Conservation (phyloP, 2,113 vertebrate species). For the Hyaena hyaena region DNA sequence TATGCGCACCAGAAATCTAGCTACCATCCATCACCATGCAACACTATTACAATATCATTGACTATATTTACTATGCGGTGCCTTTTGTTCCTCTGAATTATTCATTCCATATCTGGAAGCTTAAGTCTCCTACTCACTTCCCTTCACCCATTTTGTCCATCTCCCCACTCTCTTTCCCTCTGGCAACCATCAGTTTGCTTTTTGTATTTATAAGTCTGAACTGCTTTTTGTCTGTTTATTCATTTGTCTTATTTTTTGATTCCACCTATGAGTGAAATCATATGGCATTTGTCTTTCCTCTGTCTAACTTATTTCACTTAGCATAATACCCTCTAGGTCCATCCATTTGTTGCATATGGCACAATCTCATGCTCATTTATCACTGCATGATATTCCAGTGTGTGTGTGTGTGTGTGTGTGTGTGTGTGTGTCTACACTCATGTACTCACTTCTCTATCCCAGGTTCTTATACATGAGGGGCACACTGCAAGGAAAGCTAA, state of each 20-base stretch:
- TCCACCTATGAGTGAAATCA: not conserved
- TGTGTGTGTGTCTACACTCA: rapidly evolving
- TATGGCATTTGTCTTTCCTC: not conserved
- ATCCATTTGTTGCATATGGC: not conserved
- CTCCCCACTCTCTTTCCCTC: not conserved
- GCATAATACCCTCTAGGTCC: not conserved
- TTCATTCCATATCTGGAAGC: not conserved
- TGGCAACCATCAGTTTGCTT: not conserved
- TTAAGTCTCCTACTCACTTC: not conserved
- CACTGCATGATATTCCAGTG: not conserved
- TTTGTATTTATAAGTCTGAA: not conserved
- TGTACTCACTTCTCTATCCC: not conserved
- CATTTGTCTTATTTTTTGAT: not conserved
- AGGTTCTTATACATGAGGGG: not conserved
- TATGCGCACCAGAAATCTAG: not conserved
- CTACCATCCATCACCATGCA: not conserved
- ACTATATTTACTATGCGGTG: not conserved
- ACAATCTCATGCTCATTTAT: not conserved
- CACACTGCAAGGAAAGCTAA: not conserved
- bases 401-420: not conserved
- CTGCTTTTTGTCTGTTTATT: not conserved
- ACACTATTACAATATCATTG: not conserved
- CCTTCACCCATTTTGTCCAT: not conserved
- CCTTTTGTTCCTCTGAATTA: not conserved
- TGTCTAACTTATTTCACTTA: not conserved